These are phyloP conservation scores for Cnemophilus loriae DNA, from an alignment of 2,113 vertebrate genomes.

Conservation along the genomic window DNA sequence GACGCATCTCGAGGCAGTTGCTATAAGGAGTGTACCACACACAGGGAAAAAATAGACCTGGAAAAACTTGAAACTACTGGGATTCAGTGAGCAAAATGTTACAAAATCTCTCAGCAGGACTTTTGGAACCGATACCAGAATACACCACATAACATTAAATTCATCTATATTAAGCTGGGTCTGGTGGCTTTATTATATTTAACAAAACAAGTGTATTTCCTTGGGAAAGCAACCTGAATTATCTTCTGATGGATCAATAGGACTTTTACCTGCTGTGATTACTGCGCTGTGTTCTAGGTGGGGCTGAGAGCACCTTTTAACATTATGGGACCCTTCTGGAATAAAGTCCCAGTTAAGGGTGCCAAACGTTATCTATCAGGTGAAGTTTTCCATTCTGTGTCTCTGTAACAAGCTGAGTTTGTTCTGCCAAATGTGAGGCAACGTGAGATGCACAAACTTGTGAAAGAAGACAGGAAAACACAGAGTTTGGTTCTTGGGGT, in stretches of 20 bases:
- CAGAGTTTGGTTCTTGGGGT: background rate
- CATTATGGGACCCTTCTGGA: background rate
- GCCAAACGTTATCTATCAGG: background rate
- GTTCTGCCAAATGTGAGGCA: background rate
- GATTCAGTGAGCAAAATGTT: background rate
- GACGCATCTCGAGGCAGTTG: background rate
- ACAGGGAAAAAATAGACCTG: background rate
- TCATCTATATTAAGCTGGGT: background rate
- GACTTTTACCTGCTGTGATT: background rate
- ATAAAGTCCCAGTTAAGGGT: background rate
- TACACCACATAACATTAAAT: background rate
- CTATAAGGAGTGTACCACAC: background rate
- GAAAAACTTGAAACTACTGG: background rate
- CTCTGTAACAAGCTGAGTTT: background rate
- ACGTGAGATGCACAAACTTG: background rate
- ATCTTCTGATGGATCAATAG: background rate
- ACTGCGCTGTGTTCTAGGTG: background rate
- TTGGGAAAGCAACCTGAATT: background rate
- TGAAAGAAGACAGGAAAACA: background rate
- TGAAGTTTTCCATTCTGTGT: background rate
- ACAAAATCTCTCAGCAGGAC: background rate
- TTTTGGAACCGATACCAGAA: background rate
- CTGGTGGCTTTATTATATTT: background rate
- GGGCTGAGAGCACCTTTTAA: background rate
- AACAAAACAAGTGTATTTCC: background rate